Evolutionary conservation across 2,113 vertebrate species (phyloP).

Genomic region (Antechinus flavipes): DNA sequence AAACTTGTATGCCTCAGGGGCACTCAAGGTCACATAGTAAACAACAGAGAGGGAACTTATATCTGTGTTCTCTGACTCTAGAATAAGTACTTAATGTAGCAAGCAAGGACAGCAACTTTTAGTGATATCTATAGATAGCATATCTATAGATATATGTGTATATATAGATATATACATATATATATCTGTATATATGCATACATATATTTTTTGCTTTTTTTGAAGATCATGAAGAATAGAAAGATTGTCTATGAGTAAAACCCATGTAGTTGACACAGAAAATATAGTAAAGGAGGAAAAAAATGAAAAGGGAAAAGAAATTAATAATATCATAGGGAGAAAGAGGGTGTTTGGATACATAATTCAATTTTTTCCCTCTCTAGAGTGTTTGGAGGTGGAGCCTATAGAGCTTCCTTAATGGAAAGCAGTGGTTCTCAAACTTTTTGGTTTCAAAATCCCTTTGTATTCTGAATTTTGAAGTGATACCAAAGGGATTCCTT

Average conservation of each 20-base stretch:
- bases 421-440: not conserved
- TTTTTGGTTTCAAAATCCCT: not conserved
- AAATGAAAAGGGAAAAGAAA: not conserved
- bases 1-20: not conserved
- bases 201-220: not conserved
- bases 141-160: too few species aligned
- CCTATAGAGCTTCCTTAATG: not conserved
- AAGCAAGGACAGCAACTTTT: not conserved
- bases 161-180: too few species aligned
- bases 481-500: not conserved
- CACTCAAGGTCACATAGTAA: too few species aligned
- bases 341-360: not conserved
- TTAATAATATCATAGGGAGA: not conserved
- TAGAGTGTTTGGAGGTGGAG: not conserved
- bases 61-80: not conserved
- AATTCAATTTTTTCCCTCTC: not conserved
- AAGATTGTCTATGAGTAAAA: not conserved
- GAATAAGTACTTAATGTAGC: not conserved
- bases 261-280: too few species aligned
- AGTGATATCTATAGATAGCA: not conserved
- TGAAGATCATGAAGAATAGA: not conserved
- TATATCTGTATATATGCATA: too few species aligned
- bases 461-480: not conserved
- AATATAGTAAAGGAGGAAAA: not conserved
- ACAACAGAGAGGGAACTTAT: not conserved